Conservation (phyloP, 2,113 vertebrate species). For the Corvus cornix region DNA sequence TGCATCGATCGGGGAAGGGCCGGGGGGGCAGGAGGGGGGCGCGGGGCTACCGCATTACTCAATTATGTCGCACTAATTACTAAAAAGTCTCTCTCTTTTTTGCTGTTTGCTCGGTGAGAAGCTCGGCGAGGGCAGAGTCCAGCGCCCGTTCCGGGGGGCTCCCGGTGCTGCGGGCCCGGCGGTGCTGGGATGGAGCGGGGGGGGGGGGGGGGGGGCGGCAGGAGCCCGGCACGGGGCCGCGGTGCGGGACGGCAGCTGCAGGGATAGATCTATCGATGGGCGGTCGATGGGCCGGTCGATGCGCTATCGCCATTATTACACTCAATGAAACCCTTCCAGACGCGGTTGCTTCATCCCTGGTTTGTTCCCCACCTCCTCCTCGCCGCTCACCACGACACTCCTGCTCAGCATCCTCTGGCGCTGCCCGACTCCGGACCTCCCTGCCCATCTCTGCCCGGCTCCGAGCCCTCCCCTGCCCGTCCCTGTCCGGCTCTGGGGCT, state of each 20-base stretch:
- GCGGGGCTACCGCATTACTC: conserved; percentile 41
- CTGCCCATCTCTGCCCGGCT: background rate
- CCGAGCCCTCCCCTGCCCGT: too few species aligned
- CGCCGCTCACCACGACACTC: background rate
- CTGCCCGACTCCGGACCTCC: background rate
- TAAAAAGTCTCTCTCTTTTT: conserved; percentile 28
- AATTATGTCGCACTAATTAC: conserved; percentile 77
- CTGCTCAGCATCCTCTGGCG: background rate
- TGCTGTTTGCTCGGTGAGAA: background rate
- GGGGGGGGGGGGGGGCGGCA: too few species aligned
- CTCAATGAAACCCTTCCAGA: conserved; percentile 37
- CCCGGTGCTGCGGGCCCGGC: background rate
- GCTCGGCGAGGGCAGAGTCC: conserved; percentile 8
- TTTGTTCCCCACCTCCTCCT: background rate
- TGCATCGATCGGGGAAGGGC: conserved; percentile 65
- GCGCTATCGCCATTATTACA: conserved; percentile 43
- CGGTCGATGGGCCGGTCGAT: conserved; percentile 31
- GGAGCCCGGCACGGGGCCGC: background rate
- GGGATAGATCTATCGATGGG: conserved; percentile 27
- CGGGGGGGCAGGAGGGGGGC: background rate
- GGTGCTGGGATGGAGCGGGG: background rate
- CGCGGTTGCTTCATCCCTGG: background rate
- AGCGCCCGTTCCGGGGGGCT: background rate
- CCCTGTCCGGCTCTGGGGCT: background rate
- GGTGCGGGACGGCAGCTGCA: conserved; percentile 33